Evolutionary conservation across 2,888 invertebrate genomes (phyloP), one percentile per base, ranked within the genome.

Genomic region (Proisotoma minuta): DNA sequence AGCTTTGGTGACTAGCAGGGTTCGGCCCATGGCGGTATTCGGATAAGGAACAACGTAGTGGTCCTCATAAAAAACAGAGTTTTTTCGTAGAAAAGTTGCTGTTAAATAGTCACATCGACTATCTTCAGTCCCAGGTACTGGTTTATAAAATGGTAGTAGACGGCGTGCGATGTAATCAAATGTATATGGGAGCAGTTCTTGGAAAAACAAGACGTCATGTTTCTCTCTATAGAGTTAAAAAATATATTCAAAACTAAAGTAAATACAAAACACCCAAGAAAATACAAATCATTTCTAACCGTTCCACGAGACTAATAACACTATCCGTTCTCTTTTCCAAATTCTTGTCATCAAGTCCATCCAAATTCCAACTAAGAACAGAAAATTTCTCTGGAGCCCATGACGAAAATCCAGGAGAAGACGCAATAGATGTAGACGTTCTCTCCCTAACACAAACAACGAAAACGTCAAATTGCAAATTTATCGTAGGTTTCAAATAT

Each of bases 191-290:
- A 82, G 77, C 10, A 84, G 78, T 75, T 84, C 84, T 77, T 84
- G 84, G 18, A 84, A 77, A 70, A 82, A 83, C 1, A 84, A 78
- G 27, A 83, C 77, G 73, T 83, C 82, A 12, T 83, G 81, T 23
- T 79, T 77, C 64, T 82, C 80, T 59, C 83, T 83, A 75, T 48
- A 75, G 72, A 5, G 18, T 5, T 18, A 15, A 34, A 34, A 39
- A 57, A 40, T 18, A 39, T 39, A 15, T 34, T 15, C 8, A 34
- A 8, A 15, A 34, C 15, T 5, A 18, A 54, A 18, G 39, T n/a
- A 10, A 12, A 15, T 20, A 40, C 15, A 34, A 10, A 53, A n/a
- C 8, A 26, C 5, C 43, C 26, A 1, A 18, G 43, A 34, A 15
- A 49, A 28, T 24, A 49, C n/a, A 51, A 29, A 3, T 39, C 12